Evolutionary conservation across 2,888 invertebrate genomes (phyloP).

Genomic region (Bedellia somnulentella): DNA sequence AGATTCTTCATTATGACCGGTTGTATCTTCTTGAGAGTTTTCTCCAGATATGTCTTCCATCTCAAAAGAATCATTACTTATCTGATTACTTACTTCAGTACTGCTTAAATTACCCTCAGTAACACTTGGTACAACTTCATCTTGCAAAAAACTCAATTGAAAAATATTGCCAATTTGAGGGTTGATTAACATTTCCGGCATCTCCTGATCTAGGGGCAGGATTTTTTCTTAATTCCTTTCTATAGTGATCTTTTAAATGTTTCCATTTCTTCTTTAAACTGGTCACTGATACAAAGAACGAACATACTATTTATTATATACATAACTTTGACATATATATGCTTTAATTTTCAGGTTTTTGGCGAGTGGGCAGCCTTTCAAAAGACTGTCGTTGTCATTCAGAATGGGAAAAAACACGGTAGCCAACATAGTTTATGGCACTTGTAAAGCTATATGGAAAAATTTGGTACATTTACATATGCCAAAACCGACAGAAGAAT

Average conservation of each 20-base stretch:
- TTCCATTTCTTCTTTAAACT: constrained; percentile 3
- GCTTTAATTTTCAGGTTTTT: constrained; percentile 1
- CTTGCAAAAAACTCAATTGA: constrained; percentile 1
- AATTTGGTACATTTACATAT: constrained; percentile 1
- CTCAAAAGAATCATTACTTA: too few relatives aligned
- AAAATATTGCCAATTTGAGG: not conserved
- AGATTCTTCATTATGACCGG: not conserved
- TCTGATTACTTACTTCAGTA: too few relatives aligned
- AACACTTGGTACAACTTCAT: not conserved
- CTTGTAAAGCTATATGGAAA: constrained; percentile 2
- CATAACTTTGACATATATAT: not conserved
- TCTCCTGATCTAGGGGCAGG: not conserved
- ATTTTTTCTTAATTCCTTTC: not conserved
- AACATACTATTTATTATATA: not conserved
- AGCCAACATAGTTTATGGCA: constrained; percentile 1
- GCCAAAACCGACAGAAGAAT: constrained; percentile 2
- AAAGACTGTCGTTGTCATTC: constrained; percentile 1
- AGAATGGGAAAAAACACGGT: constrained; percentile 1
- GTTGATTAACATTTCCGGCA: not conserved
- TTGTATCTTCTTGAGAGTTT: not conserved
- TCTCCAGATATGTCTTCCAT: not conserved
- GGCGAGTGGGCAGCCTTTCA: not conserved
- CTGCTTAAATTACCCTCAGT: not conserved
- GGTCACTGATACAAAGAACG: not conserved
- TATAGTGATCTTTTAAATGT: not conserved